Base-by-base conservation (phyloP, 1,140 invertebrate species). In the Zaprionus lachaisei region DNA sequence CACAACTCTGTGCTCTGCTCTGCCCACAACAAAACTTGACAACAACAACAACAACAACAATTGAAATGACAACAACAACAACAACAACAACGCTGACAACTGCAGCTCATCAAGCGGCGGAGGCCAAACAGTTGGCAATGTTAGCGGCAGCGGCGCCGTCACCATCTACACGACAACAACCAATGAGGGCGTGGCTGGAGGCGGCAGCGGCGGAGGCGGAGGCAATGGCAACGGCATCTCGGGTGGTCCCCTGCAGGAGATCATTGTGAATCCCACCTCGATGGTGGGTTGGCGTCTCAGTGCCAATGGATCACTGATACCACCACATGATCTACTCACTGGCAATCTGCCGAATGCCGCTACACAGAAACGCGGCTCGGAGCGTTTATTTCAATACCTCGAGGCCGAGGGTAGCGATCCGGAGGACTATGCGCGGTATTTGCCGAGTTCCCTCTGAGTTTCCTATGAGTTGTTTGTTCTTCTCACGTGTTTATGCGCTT, bases 391-490 rank as follows among this genome's bases (percentile, higher is more conserved):
- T 83, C 92, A 92, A 80, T 93, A 93, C 83, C 87, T 93, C 77
- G 92, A 93, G 76, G 92, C 92, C 73, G 92, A 93, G 80, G 92
- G 92, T 78, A 93, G 92, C 79, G 92, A 93, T 92, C 92, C 92
- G 71, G 92, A 93, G 85, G 92, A 93, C 89, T 93, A 93, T 92
- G 87, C 92, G 86, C 92, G 92, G 92, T 93, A 93, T 71, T 79
- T 81, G 49, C 12, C 26, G 9, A 15, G 49, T 15, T 73, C 2
- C 28, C 17, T 68, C 4, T 31, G 31, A 11, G 9, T 31, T 31
- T 31, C 9, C 31, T 11, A 31, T 31, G 9, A 31, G 31, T 34
- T 34, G 17, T 64, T 37, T n/a, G 38, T 78, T 70, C 34, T 68
- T 28, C 38, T 37, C 5, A 11, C 31, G 9, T 64, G 12, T 55